Evolutionary conservation across 2,113 vertebrate species (phyloP).

Genomic region (Psephotus haematonotus): DNA sequence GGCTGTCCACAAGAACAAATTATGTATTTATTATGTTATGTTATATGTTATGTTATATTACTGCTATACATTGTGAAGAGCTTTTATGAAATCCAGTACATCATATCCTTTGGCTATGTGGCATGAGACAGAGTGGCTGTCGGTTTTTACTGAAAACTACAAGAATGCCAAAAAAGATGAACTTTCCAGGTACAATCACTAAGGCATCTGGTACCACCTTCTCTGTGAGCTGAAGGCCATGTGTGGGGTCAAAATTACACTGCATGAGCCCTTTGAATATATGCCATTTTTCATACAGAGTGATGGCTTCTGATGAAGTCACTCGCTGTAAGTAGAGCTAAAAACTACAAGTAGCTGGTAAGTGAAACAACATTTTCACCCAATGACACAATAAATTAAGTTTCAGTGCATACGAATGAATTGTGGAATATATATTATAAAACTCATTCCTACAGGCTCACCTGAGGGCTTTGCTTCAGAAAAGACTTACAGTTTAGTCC

Average conservation of each 20-base stretch:
- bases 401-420: background rate
- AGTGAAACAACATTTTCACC: background rate
- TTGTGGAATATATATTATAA: background rate
- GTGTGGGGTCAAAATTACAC: background rate
- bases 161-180: background rate
- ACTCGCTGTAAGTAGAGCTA: background rate
- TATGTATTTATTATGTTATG: background rate
- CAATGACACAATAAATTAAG: background rate
- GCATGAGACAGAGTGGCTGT: background rate
- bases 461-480: background rate
- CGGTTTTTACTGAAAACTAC: background rate
- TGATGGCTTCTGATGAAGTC: background rate
- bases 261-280: background rate
- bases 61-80: background rate
- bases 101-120: background rate
- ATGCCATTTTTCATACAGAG: background rate
- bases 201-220: background rate
- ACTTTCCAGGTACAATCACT: background rate
- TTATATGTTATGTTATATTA: background rate
- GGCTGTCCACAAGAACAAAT: conserved; percentile 5
- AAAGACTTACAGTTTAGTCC: background rate
- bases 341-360: background rate
- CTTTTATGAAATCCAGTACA: background rate
- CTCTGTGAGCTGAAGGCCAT: background rate
- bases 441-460: background rate